Percentiles rank a stretch among this genome's conserved stretches.
phyloP scores from a whole-genome alignment of 2,113 vertebrate species.

The Grammomys dolichurus region DNA sequence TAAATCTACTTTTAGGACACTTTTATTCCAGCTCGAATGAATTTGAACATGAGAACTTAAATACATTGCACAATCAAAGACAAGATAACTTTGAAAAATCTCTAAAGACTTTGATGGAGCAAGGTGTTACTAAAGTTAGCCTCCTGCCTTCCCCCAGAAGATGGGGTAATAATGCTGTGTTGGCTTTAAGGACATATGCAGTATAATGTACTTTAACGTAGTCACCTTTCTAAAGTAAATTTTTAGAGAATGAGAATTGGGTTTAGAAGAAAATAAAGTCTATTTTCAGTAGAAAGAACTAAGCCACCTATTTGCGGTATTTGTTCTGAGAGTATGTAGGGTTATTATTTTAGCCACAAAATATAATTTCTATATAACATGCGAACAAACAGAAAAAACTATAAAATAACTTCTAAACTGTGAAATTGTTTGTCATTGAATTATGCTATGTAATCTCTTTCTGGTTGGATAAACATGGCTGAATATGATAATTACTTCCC shows the following conservation, averaged over 20 bases:
- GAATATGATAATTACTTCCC: neutral
- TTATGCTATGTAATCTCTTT: neutral
- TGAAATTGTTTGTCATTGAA: constrained; percentile 34
- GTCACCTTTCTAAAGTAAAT: neutral
- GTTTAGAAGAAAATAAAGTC: neutral
- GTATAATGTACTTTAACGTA: neutral
- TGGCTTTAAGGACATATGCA: neutral
- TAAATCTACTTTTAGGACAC: neutral
- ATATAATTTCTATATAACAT: neutral
- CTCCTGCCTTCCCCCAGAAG: neutral
- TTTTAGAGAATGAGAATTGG: neutral
- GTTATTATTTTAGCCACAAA: neutral
- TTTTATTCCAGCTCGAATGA: neutral
- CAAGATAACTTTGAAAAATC: neutral
- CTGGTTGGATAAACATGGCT: neutral
- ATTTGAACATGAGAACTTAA: neutral
- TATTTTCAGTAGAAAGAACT: neutral
- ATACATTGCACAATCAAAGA: neutral
- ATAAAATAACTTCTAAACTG: neutral
- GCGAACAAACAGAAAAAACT: neutral
- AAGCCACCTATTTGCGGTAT: too few species aligned
- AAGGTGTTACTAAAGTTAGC: neutral
- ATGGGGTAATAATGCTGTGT: neutral
- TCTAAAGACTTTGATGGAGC: neutral
- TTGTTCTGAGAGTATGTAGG: neutral